These are phyloP conservation scores for Euzophera pinguis DNA, from an alignment of 2,888 invertebrate species.

Conservation along the genomic window DNA sequence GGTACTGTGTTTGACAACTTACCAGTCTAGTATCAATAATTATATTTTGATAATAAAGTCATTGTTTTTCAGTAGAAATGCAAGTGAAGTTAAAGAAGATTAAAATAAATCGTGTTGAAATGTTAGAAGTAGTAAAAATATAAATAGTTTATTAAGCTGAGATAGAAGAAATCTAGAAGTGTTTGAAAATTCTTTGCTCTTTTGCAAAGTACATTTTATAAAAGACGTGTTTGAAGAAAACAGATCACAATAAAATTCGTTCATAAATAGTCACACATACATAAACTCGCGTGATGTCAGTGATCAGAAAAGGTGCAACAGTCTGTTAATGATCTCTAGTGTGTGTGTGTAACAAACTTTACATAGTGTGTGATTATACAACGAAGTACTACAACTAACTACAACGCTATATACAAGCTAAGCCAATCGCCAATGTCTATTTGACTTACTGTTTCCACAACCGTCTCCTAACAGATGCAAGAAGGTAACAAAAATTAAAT, in stretches of 20 bases:
- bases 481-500: constrained; percentile 74
- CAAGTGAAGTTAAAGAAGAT: neutral
- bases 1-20: neutral
- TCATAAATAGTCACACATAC: constrained; percentile 10
- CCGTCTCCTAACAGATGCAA: constrained; percentile 79
- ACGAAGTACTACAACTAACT: constrained; percentile 49
- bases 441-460: constrained; percentile 80
- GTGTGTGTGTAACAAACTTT: constrained; percentile 19
- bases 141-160: neutral
- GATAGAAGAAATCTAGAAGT: neutral
- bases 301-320: constrained; percentile 30
- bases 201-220: neutral
- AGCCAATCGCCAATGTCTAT: constrained; percentile 68
- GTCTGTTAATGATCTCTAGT: constrained; percentile 21
- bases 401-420: constrained; percentile 63
- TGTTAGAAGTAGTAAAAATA: neutral
- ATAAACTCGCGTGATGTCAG: constrained; percentile 24
- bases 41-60: neutral
- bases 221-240: neutral
- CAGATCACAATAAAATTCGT: neutral
- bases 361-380: constrained; percentile 35
- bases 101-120: neutral
- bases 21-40: neutral
- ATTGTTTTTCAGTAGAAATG: neutral
- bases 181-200: neutral